Evolutionary conservation across 2,797 vertebrate genomes (phyloP).

Genomic region (Vultur gryphus): DNA sequence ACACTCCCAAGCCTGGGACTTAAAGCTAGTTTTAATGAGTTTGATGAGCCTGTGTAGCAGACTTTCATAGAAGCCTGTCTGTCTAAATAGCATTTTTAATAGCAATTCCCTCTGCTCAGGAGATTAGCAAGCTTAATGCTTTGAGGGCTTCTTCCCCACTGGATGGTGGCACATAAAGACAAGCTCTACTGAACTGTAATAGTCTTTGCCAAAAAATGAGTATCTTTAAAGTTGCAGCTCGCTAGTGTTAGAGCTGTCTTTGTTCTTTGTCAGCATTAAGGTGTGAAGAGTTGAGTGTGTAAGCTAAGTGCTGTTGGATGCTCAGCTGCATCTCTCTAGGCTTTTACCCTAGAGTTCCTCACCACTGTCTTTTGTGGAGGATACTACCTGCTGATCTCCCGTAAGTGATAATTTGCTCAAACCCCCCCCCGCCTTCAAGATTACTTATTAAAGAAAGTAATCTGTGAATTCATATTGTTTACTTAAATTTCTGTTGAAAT

Average conservation of each 20-base stretch:
- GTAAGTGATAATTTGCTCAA: not conserved
- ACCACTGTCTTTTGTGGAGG: not conserved
- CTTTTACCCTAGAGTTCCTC: not conserved
- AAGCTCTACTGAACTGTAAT: not conserved
- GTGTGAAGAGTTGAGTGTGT: not conserved
- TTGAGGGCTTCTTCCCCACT: not conserved
- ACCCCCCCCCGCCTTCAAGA: not conserved
- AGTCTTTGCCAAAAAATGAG: not conserved
- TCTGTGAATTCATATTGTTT: not conserved
- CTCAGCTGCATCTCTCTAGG: not conserved
- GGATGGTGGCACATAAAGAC: not conserved
- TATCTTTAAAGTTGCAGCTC: not conserved
- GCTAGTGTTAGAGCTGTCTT: not conserved
- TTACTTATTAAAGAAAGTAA: not conserved
- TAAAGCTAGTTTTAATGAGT: constrained; percentile 52
- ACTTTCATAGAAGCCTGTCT: constrained; percentile 10
- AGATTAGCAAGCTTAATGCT: not conserved
- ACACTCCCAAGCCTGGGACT: constrained; percentile 10
- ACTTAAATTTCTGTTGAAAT: not conserved
- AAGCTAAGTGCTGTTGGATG: not conserved
- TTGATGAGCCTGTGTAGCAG: constrained; percentile 41
- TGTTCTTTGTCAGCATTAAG: not conserved
- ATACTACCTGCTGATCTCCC: not conserved
- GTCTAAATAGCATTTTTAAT: constrained; percentile 29
- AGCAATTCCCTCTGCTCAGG: constrained; percentile 2